These are phyloP conservation scores for Amblyjoppa proteus DNA, from an alignment of 2,888 invertebrate species.

Conservation along the genomic window DNA sequence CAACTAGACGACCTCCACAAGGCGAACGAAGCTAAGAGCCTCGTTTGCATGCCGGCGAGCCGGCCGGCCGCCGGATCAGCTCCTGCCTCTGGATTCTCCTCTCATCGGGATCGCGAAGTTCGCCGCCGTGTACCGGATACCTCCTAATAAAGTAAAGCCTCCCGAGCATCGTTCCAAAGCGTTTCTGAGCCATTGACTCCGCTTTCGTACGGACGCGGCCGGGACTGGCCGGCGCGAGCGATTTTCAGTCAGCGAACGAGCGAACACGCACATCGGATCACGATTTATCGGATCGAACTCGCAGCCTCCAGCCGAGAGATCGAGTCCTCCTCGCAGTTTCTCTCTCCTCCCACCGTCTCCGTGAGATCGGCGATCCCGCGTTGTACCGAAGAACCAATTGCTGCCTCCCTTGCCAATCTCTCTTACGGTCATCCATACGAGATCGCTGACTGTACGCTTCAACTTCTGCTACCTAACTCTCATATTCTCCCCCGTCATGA, in stretches of 20 bases:
- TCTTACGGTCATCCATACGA: constrained; percentile 46
- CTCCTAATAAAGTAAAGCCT: constrained; percentile 76
- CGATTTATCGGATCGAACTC: constrained; percentile 51
- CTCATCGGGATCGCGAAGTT: constrained; percentile 8
- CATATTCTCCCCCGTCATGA: constrained; percentile 56
- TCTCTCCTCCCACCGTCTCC: constrained; percentile 14
- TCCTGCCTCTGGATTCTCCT: constrained; percentile 29
- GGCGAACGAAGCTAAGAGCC: constrained; percentile 69
- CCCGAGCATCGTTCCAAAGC: constrained; percentile 24
- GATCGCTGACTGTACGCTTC: constrained; percentile 12
- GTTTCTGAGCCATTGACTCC: constrained; percentile 54
- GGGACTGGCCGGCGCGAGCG: constrained; percentile 1
- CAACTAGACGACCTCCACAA: constrained; percentile 80
- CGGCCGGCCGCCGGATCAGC: constrained; percentile 40
- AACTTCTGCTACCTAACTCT: constrained; percentile 10
- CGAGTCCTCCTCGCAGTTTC: constrained; percentile 11
- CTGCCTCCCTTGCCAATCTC: constrained; percentile 54
- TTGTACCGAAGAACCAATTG: constrained; percentile 56
- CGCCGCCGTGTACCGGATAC: constrained; percentile 59
- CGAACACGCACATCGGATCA: constrained; percentile 6
- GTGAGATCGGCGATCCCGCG: constrained; percentile 49
- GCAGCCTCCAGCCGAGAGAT: not conserved
- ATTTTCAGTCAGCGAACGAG: constrained; percentile 1
- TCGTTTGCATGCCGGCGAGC: constrained; percentile 73
- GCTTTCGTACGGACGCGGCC: constrained; percentile 33